phyloP scores from a whole-genome alignment of 2,888 invertebrate genomes.

The Napeogenes inachia region DNA sequence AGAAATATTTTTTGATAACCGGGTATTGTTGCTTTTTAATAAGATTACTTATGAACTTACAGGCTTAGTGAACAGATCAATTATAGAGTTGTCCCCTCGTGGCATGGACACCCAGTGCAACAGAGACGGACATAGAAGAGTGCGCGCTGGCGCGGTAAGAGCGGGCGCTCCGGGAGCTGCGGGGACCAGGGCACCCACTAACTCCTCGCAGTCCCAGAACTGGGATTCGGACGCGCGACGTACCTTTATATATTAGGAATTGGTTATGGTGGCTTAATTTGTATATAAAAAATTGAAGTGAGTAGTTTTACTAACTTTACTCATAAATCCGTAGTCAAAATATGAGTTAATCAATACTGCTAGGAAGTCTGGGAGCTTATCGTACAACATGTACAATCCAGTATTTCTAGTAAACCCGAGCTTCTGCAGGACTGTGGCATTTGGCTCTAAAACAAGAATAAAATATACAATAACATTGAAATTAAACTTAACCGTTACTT shows the following conservation, averaged over 20 bases:
- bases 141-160: conserved; percentile 46
- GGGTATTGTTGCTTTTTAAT: not conserved
- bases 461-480: not conserved
- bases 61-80: conserved; percentile 66
- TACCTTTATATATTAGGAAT: conserved; percentile 41
- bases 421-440: conserved; percentile 55
- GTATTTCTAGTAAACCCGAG: conserved; percentile 66
- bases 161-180: conserved; percentile 52
- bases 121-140: conserved; percentile 64
- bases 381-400: conserved; percentile 56
- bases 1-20: too few relatives aligned
- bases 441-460: conserved; percentile 46
- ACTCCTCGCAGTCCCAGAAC: conserved; percentile 70
- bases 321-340: conserved; percentile 69
- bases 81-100: conserved; percentile 60
- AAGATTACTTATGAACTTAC: conserved; percentile 44
- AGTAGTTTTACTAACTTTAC: conserved; percentile 47
- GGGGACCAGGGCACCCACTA: conserved; percentile 50
- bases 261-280: not conserved
- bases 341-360: conserved; percentile 66
- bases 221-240: conserved; percentile 54
- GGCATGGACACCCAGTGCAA: conserved; percentile 71
- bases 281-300: not conserved
- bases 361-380: conserved; percentile 60
- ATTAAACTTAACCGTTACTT: not conserved